A percentile compares a stretch with the other conserved stretches of the same genome.
Evolutionary conservation across 2,888 invertebrate species (phyloP).

Genomic region (Antitype chi): DNA sequence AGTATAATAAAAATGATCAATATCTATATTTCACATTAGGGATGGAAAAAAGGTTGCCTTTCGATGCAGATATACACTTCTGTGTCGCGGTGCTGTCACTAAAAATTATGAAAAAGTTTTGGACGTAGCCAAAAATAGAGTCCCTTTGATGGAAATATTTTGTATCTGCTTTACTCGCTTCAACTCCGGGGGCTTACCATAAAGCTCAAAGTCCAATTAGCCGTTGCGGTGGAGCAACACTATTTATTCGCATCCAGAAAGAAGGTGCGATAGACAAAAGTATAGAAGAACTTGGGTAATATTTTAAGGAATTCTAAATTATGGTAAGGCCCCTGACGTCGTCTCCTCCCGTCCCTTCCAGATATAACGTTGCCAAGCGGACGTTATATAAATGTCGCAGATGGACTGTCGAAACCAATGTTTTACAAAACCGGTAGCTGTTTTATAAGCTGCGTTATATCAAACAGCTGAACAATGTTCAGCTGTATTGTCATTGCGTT

Average conservation of each 20-base stretch:
- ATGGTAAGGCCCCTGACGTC: conserved; percentile 13
- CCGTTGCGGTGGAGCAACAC: background rate
- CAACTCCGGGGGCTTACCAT: conserved; percentile 28
- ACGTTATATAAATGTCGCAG: conserved; percentile 4
- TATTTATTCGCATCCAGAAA: background rate
- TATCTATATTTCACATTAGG: background rate
- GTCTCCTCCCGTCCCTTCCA: conserved; percentile 20
- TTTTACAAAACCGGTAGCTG: too few relatives aligned
- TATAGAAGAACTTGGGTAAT: background rate
- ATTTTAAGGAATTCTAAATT: conserved; percentile 9
- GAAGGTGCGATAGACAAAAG: background rate
- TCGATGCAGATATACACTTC: conserved; percentile 15
- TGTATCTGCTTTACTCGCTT: conserved; percentile 45
- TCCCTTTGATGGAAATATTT: conserved; percentile 46
- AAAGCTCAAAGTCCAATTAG: background rate
- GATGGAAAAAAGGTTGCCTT: conserved; percentile 17
- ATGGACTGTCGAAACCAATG: too few relatives aligned
- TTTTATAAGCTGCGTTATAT: too few relatives aligned
- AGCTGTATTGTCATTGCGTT: too few relatives aligned
- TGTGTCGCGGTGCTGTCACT: conserved; percentile 21
- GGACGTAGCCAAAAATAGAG: conserved; percentile 29
- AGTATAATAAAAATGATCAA: background rate
- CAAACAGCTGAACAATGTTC: too few relatives aligned
- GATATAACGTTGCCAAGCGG: conserved; percentile 18
- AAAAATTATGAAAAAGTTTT: conserved; percentile 9